Conservation (phyloP, 2,888 invertebrate species). For the Lasioglossum marginatum region DNA sequence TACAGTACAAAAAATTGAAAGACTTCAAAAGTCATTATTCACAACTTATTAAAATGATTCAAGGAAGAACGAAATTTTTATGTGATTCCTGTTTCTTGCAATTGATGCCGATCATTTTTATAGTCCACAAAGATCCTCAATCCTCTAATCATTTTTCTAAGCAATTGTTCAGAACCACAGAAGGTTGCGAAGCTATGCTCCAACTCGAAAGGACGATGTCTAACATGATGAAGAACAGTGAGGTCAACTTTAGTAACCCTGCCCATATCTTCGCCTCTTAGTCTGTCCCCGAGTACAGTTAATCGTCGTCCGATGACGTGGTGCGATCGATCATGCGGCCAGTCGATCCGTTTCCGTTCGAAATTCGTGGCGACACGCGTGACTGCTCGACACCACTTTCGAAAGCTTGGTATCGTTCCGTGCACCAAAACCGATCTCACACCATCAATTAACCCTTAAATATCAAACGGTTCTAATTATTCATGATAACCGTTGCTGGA, state of each 20-base stretch:
- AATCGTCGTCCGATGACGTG: conserved; percentile 49
- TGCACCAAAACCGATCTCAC: neutral
- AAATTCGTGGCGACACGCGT: conserved; percentile 46
- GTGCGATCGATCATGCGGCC: conserved; percentile 51
- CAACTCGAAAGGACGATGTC: neutral
- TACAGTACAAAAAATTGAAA: too few relatives aligned
- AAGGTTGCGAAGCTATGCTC: neutral
- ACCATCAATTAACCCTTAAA: neutral
- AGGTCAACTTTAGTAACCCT: conserved; percentile 11
- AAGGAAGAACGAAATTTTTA: too few relatives aligned
- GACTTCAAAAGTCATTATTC: too few relatives aligned
- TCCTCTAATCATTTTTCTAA: neutral
- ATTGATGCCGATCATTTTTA: too few relatives aligned
- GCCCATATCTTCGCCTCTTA: conserved; percentile 6
- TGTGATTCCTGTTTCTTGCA: too few relatives aligned
- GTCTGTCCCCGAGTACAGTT: conserved; percentile 29
- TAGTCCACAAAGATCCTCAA: too few relatives aligned
- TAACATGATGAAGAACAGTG: neutral
- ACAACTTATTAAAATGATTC: too few relatives aligned
- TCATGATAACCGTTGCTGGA: neutral
- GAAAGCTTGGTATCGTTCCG: conserved; percentile 18
- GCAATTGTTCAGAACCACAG: neutral
- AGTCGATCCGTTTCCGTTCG: conserved; percentile 53
- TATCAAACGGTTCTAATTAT: neutral
- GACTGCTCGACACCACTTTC: neutral